Evolutionary conservation across 2,888 invertebrate species (phyloP), one percentile per base, ranked within the genome.

Genomic region (Troides oblongomaculatus): DNA sequence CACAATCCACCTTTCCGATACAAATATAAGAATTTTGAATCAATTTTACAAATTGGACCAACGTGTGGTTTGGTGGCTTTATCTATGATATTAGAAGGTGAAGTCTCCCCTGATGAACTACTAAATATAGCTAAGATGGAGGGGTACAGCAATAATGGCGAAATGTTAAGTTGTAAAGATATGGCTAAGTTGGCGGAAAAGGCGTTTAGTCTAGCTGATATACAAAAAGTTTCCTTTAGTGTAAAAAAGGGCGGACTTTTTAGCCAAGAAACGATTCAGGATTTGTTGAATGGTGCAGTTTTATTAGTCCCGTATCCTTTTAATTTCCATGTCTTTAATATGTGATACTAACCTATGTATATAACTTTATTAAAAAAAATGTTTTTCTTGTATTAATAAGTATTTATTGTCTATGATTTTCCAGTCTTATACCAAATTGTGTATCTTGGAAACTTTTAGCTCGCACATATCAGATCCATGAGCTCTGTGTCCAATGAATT

Each of bases 51-150:
- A 86, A 84, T 93, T 39, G 95, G 96, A 0, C 96, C 96, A 5
- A 97, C 97, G 77, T 98, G 98, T 90, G 98, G 98, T 12, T 85
- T 98, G 70, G 96, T 97, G n/a, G 97, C 97, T 2, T 85, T 98
- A 46, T 95, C 96, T 57, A 97, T 98, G 96, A 93, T 96, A 63
- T 89, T 95, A 0, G 93, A 94, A 72, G 94, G 93, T 63, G 88
- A 89, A 69, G 91, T 94, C 7, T 84, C 94, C n/a, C 89, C 93
- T 12, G 92, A 87, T 39, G 89, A 95, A 70, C 92, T 94, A 21
- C 88, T 97, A 1, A 88, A 93, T 71, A 91, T 94, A 74, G 96
- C 97, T 0, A 93, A 94, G 82, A 81, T 88, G 30, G 87, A 93
- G 74, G 94, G 95, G 2, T 97, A 94, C 78, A 97, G 97, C 4